These are phyloP conservation scores for Heliconius aoede DNA, from an alignment of 2,888 invertebrate species.

Conservation along the genomic window DNA sequence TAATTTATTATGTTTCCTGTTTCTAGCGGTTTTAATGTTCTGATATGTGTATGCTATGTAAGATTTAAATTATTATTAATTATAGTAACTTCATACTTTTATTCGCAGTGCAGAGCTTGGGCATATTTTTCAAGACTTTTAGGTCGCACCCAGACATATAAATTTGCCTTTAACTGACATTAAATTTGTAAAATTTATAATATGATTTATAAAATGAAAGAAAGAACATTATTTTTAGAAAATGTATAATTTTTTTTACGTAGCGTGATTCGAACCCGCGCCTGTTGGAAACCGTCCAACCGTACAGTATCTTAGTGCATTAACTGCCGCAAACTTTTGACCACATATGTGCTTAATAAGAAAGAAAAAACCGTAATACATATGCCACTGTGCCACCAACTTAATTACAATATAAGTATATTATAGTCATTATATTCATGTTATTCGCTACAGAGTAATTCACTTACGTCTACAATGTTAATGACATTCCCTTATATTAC, in stretches of 20 bases:
- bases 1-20: constrained; percentile 2
- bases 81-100: not conserved
- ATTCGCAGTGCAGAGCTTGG: not conserved
- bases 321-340: not conserved
- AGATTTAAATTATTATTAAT: not conserved
- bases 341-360: not conserved
- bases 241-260: too few species aligned
- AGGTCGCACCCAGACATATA: not conserved
- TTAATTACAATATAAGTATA: not conserved
- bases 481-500: constrained; percentile 17
- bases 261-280: too few species aligned
- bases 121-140: not conserved
- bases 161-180: too few species aligned
- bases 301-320: not conserved
- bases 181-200: too few species aligned
- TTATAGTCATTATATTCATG: not conserved
- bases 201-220: too few species aligned
- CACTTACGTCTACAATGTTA: constrained; percentile 2
- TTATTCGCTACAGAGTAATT: not conserved
- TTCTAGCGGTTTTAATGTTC: not conserved
- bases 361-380: not conserved
- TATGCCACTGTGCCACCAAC: not conserved
- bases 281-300: too few species aligned
- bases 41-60: not conserved
- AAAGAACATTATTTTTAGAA: too few species aligned